These are phyloP conservation scores for Drosophila varians DNA, from an alignment of 1,140 invertebrate genomes.

Conservation along the genomic window DNA sequence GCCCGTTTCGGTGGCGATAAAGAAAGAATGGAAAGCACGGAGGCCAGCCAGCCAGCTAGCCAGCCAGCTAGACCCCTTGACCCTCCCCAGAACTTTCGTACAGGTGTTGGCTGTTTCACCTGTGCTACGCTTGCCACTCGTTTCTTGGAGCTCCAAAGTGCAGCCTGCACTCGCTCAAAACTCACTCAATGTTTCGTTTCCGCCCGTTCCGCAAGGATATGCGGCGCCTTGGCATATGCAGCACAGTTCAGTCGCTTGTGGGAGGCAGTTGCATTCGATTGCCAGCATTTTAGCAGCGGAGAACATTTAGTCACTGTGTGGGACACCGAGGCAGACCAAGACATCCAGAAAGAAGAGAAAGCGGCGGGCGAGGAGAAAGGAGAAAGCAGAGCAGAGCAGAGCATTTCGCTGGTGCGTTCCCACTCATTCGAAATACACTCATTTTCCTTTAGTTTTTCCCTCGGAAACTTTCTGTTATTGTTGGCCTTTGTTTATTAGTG, in stretches of 20 bases:
- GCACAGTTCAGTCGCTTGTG: conserved; percentile 50
- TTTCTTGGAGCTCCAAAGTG: conserved; percentile 44
- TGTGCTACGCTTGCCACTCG: not conserved
- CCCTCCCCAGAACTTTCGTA: too few relatives aligned
- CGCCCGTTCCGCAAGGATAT: conserved; percentile 28
- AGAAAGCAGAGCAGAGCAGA: conserved; percentile 5
- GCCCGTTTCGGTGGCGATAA: conserved; percentile 37
- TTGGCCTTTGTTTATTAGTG: conserved; percentile 73
- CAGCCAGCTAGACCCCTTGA: too few relatives aligned
- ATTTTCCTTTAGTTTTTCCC: conserved; percentile 24
- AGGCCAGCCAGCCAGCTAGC: not conserved
- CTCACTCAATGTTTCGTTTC: conserved; percentile 12
- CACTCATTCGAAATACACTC: conserved; percentile 13
- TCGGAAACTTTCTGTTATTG: conserved; percentile 58
- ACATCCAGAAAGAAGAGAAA: conserved; percentile 2
- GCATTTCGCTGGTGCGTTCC: conserved; percentile 29
- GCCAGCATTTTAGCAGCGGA: conserved; percentile 41
- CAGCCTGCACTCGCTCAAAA: conserved; percentile 46
- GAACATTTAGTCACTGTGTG: not conserved
- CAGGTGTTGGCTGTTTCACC: conserved; percentile 33
- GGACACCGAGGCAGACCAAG: not conserved
- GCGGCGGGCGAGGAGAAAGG: conserved; percentile 11
- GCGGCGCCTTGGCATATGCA: conserved; percentile 50
- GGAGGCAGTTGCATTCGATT: conserved; percentile 65
- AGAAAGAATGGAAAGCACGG: conserved; percentile 7